Conservation (phyloP, 2,888 invertebrate species). For the Diarsia rubi region DNA sequence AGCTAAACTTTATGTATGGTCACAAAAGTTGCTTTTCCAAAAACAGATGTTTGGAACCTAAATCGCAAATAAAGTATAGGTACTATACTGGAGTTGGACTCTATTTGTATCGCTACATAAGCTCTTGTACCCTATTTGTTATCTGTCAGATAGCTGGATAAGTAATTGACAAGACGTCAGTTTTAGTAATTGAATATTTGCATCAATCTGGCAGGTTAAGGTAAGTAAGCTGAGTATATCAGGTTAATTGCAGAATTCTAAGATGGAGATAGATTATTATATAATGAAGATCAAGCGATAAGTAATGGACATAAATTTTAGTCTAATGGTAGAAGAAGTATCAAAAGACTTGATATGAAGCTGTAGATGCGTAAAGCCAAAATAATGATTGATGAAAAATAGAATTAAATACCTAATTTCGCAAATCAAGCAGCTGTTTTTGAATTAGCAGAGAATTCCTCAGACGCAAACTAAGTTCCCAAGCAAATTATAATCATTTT, state of each 20-base stretch:
- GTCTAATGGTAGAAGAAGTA: neutral
- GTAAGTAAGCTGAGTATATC: slow-evolving; percentile 30
- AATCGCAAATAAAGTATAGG: slow-evolving; percentile 6
- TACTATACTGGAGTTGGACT: slow-evolving; percentile 43
- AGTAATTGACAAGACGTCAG: slow-evolving; percentile 62
- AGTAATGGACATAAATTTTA: neutral
- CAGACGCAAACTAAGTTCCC: neutral
- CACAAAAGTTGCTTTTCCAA: slow-evolving; percentile 3
- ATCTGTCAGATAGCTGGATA: slow-evolving; percentile 60
- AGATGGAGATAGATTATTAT: slow-evolving; percentile 22
- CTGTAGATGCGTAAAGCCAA: neutral
- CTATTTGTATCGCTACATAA: slow-evolving; percentile 55
- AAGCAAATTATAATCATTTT: slow-evolving; percentile 1
- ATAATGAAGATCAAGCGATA: slow-evolving; percentile 1
- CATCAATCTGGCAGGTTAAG: slow-evolving; percentile 52
- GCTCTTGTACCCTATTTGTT: slow-evolving; percentile 63
- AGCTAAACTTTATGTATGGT: neutral
- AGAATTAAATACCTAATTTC: neutral
- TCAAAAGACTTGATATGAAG: neutral
- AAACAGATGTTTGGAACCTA: neutral
- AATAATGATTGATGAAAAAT: neutral
- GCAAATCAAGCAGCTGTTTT: too few species aligned
- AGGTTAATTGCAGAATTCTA: slow-evolving; percentile 43
- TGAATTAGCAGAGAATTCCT: neutral
- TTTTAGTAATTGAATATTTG: slow-evolving; percentile 62